Base-by-base conservation (phyloP, 2,797 vertebrate species). In the Muraenolepis orangiensis region DNA sequence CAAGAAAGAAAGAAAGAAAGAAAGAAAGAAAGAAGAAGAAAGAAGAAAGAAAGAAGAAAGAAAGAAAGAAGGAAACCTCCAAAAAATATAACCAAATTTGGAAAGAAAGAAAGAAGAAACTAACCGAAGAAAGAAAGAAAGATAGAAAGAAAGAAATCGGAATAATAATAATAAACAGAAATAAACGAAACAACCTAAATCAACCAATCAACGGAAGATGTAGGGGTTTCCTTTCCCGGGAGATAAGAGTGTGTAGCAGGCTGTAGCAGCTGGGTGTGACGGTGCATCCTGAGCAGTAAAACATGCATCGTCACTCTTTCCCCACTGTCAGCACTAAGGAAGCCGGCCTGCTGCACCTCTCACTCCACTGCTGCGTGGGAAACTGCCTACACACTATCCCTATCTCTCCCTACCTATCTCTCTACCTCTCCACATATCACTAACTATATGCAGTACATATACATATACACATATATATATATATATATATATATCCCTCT, bases 261-360 rank as follows among this genome's bases (percentile, higher is more conserved):
- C 83, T 70, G 61, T 80, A 84, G 78, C 85, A 81, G 78, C 82
- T 82, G 86, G 78, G 31, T 51, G 70, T 85, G 86, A 79, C 75
- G 66, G 31, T 78, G 82, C 81, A 78, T 84, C 81, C 75, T 84
- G 79, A 23, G 46, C 69, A 78, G 75, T 80, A 85, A 87, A 88
- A 88, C 84, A 81, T 87, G 84, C 84, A 87, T 31, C 68, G 66
- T 87, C 83, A 86, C 87, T 78, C 74, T 83, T 84, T 86, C 71
- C 72, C 72, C 76, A 80, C 79, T n/a, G n/a, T n/a, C 77, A 81
- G 67, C 75, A 68, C 76, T 78, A 23, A n/a, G 72, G 66, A 80
- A 84, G 34, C 69, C 13, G 79, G 66, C 74, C 82, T 77, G 80
- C 82, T 75, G 84, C 83, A 76, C 76, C 80, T 76, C 61, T 85